phyloP scores from a whole-genome alignment of 2,113 vertebrate genomes.

The Xiphophorus maculatus region DNA sequence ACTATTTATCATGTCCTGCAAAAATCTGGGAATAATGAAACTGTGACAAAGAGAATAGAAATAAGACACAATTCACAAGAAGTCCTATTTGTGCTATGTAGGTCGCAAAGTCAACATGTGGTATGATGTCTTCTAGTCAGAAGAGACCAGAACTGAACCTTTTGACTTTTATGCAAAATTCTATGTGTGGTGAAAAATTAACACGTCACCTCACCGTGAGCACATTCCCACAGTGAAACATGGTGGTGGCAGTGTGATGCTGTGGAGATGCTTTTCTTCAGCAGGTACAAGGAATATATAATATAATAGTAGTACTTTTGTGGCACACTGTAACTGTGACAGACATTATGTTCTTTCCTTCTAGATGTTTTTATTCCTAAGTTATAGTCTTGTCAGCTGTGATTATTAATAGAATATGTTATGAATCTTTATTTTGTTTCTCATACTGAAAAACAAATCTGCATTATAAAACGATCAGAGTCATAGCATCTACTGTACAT shows the following conservation, averaged over 20 bases:
- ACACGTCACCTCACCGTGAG: no score
- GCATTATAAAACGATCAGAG: neutral
- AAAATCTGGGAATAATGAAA: no score
- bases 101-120: neutral
- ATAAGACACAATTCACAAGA: no score
- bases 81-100: no score
- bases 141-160: neutral
- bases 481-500: neutral
- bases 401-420: neutral
- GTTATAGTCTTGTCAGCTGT: neutral
- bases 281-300: neutral
- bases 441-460: neutral
- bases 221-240: neutral
- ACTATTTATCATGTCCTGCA: no score
- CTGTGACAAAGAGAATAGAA: no score
- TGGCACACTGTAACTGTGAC: neutral
- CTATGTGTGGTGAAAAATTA: no score
- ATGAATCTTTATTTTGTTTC: neutral
- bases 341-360: neutral
- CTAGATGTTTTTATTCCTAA: neutral
- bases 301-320: no score
- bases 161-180: neutral
- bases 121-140: neutral
- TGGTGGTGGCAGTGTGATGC: neutral
- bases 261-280: neutral